Evolutionary conservation across 2,113 vertebrate species (phyloP), one percentile per base, ranked within the genome.

Genomic region (Campylomormyrus tamandua): DNA sequence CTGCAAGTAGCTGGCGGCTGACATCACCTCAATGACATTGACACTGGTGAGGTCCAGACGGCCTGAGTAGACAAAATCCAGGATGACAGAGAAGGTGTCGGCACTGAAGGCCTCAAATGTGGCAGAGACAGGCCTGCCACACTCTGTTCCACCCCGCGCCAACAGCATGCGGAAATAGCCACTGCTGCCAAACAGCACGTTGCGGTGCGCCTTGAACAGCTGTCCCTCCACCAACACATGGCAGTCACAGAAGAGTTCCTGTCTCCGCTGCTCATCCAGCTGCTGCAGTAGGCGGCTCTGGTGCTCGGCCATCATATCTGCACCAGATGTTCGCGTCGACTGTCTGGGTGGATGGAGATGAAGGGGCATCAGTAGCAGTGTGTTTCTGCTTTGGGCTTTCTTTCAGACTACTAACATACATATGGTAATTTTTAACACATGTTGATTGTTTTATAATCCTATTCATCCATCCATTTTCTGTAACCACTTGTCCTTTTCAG

Each of bases 11-110:
- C 98, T 99, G 53, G 98, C 98, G 0, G 98, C 98, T 0, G 98
- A 99, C 98, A 99, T 99, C 66, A 99, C 98, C 84, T 99, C 98
- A 2, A 99, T 99, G 5, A 99, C 98, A 0, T 99, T 99, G 93
- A 97, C 95, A 49, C 98, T 97, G 0, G 97, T 97, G 19, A 99
- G 97, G 27, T 97, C 98, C 90, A 99, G 96, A 90, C 97, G 98
- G 77, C 98, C 98, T 0, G 98, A 99, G 93, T 99, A 99, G 89
- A 99, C 97, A 35, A 98, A 99, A 94, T 99, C 98, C 31, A 99
- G 93, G 92, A 99, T 99, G 62, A 98, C 96, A 0, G 97, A 96
- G 90, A 99, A 99, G 0, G 97, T 98, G 91, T 99, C 98, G 0
- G 98, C 96, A 90, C 96, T 97, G 93, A 99, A 99, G 0, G 96